Conservation (phyloP, 2,888 invertebrate genomes). For the Pristionchus entomophagus region DNA sequence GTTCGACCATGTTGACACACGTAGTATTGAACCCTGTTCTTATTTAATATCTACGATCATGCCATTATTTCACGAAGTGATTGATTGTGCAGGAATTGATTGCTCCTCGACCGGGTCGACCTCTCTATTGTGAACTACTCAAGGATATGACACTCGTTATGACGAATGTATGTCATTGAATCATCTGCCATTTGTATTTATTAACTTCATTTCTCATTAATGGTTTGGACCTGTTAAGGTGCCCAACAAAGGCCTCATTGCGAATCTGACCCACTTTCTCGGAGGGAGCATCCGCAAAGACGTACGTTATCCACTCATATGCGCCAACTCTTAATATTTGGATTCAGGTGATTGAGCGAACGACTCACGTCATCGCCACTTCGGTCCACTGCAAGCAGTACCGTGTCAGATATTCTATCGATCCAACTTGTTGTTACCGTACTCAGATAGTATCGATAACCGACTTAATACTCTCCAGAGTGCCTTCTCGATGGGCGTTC, state of each 20-base stretch:
- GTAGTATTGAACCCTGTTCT: too few relatives aligned
- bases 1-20: too few relatives aligned
- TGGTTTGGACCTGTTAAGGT: neutral
- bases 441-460: neutral
- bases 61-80: too few relatives aligned
- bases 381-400: slow-evolving; percentile 40
- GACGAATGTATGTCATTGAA: neutral
- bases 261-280: slow-evolving; percentile 30
- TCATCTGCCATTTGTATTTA: too few relatives aligned
- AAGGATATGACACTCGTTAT: slow-evolving; percentile 36
- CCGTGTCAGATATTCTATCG: neutral
- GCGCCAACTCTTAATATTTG: neutral
- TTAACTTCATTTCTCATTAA: too few relatives aligned
- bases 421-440: neutral
- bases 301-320: neutral
- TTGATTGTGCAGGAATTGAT: slow-evolving; percentile 50
- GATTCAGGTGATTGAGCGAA: slow-evolving; percentile 17
- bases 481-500: slow-evolving; percentile 10
- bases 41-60: too few relatives aligned
- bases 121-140: slow-evolving; percentile 50
- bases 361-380: slow-evolving; percentile 41
- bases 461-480: neutral
- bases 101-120: slow-evolving; percentile 49
- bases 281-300: slow-evolving; percentile 45
- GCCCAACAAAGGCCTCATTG: slow-evolving; percentile 30